phyloP scores from a whole-genome alignment of 2,888 invertebrate genomes.

The Diaphora mendica region DNA sequence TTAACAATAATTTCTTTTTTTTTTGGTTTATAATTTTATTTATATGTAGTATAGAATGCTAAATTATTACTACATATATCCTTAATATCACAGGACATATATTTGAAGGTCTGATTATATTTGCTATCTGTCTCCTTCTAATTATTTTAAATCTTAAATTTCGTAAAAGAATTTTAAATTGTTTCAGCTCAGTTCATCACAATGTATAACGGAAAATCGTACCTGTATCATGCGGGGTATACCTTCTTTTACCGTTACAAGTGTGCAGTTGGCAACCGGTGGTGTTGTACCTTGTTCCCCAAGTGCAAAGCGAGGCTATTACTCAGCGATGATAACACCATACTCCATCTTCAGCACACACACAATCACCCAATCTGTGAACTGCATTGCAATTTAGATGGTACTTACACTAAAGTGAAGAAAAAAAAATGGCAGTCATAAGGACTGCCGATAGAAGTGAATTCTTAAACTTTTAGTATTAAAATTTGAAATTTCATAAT shows the following conservation, averaged over 20 bases:
- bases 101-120: background rate
- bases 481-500: too few species aligned
- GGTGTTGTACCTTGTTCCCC: slow-evolving; percentile 33
- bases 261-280: slow-evolving; percentile 16
- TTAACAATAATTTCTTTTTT: too few species aligned
- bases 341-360: slow-evolving; percentile 13
- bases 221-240: slow-evolving; percentile 25
- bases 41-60: too few species aligned
- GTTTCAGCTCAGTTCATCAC: slow-evolving; percentile 31
- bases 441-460: too few species aligned
- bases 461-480: too few species aligned
- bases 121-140: background rate
- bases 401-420: slow-evolving; percentile 26
- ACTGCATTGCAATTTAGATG: slow-evolving; percentile 21
- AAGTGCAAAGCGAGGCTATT: slow-evolving; percentile 31
- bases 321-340: slow-evolving; percentile 7
- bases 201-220: slow-evolving; percentile 25
- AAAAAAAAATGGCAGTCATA: background rate
- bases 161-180: background rate
- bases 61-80: background rate
- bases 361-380: slow-evolving; percentile 23
- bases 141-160: background rate
- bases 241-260: slow-evolving; percentile 33
- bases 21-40: too few species aligned
- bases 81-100: background rate